phyloP scores from a whole-genome alignment of 2,888 invertebrate species.

The Eumacrocentrus americanus region DNA sequence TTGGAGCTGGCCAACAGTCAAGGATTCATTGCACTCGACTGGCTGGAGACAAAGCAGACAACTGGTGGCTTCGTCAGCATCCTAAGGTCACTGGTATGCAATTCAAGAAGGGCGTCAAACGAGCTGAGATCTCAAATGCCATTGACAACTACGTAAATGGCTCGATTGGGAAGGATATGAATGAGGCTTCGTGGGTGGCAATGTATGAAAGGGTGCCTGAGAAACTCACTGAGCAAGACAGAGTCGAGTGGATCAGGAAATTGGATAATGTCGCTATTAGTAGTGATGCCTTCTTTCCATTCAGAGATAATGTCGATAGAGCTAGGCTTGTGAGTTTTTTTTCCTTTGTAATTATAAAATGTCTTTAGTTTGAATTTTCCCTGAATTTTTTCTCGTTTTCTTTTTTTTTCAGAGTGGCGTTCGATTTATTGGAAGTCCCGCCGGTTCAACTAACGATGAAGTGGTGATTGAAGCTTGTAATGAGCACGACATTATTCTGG shows the following conservation, averaged over 20 bases:
- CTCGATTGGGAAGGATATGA: conserved; percentile 90
- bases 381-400: conserved; percentile 17
- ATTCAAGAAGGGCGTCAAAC: conserved; percentile 83
- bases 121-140: conserved; percentile 93
- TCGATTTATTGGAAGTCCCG: conserved; percentile 88
- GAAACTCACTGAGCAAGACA: conserved; percentile 72
- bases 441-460: conserved; percentile 92
- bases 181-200: conserved; percentile 73
- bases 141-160: conserved; percentile 94
- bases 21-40: conserved; percentile 97
- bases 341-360: conserved; percentile 1
- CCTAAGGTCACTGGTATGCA: conserved; percentile 82
- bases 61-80: conserved; percentile 97
- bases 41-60: conserved; percentile 95
- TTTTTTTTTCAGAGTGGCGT: conserved; percentile 83
- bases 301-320: conserved; percentile 95
- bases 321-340: conserved; percentile 75
- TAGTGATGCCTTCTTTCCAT: conserved; percentile 98
- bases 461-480: conserved; percentile 90
- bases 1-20: conserved; percentile 99
- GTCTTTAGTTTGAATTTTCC: conserved; percentile 6
- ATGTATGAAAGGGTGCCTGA: conserved; percentile 78
- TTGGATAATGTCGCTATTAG: conserved; percentile 83
- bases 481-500: conserved; percentile 84
- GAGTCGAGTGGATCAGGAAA: conserved; percentile 72